Conservation (phyloP, 2,888 invertebrate genomes). For the Agrenia bidenticulata region DNA sequence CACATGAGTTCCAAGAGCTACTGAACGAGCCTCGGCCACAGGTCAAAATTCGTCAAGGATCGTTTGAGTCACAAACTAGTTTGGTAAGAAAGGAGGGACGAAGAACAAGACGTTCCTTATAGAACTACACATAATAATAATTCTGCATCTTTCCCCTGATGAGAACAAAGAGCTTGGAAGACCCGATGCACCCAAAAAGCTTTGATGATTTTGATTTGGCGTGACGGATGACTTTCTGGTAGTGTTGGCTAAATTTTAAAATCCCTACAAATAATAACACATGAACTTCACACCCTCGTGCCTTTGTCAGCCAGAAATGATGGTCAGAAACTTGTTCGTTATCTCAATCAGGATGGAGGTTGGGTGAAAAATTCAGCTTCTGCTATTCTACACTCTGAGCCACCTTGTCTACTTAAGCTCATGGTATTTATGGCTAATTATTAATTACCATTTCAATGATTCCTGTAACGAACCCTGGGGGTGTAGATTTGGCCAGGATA, state of each 20-base stretch:
- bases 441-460: conserved; percentile 6
- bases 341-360: conserved; percentile 2
- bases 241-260: too few species aligned
- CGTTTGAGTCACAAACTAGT: conserved; percentile 21
- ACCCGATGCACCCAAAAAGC: too few species aligned
- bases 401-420: too few species aligned
- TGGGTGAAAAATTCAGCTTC: neutral
- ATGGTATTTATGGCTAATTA: neutral
- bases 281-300: neutral
- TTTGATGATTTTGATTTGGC: conserved; percentile 8
- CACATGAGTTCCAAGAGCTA: too few species aligned
- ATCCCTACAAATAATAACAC: too few species aligned
- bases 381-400: too few species aligned
- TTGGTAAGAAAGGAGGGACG: conserved; percentile 3
- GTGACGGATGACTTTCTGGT: conserved; percentile 17
- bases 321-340: conserved; percentile 11
- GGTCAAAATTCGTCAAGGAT: conserved; percentile 25
- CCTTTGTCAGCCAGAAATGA: conserved; percentile 2
- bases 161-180: too few species aligned
- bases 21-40: neutral
- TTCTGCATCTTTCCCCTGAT: conserved; percentile 1
- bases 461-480: neutral
- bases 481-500: too few species aligned
- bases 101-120: neutral
- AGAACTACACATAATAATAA: neutral